Evolutionary conservation across 2,797 vertebrate species (phyloP).

Genomic region (Tympanoctomys barrerae): DNA sequence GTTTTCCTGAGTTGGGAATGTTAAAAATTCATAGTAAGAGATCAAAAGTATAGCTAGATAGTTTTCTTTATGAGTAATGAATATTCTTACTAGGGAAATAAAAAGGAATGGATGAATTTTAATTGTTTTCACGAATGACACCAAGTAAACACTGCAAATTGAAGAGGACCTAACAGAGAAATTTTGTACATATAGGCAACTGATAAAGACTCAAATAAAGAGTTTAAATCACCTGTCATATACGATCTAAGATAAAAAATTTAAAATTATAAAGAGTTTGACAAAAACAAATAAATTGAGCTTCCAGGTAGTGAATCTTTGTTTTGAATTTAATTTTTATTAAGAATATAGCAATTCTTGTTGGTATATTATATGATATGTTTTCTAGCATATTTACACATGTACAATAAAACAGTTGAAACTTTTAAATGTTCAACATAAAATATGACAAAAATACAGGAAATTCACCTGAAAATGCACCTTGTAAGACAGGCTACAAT

Average conservation of each 20-base stretch:
- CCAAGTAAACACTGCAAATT: background rate
- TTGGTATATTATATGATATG: background rate
- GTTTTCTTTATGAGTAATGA: background rate
- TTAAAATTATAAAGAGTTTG: background rate
- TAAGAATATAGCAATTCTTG: background rate
- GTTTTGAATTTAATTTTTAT: slow-evolving; percentile 1
- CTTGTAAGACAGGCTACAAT: background rate
- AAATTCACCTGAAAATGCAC: background rate
- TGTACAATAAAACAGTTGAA: slow-evolving; percentile 4
- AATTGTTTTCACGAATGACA: slow-evolving; percentile 9
- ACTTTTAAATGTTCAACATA: background rate
- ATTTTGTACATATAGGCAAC: background rate
- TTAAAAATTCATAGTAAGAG: slow-evolving; percentile 12
- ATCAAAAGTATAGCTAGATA: slow-evolving; percentile 14
- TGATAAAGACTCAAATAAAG: background rate
- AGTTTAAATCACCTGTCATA: background rate
- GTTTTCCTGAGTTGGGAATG: slow-evolving; percentile 6
- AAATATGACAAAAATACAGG: background rate
- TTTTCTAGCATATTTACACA: background rate
- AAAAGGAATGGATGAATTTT: background rate
- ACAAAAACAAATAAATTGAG: background rate
- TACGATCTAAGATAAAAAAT: background rate
- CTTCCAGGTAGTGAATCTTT: background rate
- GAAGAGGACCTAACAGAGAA: background rate
- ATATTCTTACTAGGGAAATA: background rate